Evolutionary conservation across 2,888 invertebrate species (phyloP).

Genomic region (Epistrophe grossulariae): DNA sequence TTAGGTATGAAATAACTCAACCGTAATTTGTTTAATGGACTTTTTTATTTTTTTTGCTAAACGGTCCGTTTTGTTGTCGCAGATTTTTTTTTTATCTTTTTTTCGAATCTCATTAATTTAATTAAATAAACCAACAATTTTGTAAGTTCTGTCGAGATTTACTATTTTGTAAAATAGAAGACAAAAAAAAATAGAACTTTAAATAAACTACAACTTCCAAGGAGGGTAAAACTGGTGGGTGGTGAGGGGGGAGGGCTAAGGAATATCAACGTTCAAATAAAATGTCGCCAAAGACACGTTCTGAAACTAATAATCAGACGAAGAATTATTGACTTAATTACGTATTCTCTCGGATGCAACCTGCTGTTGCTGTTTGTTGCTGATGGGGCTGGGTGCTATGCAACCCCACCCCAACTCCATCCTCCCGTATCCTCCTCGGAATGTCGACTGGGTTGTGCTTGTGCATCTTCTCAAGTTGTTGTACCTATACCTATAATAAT

Average conservation of each 20-base stretch:
- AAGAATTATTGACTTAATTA: slow-evolving; percentile 75
- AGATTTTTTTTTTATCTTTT: neutral
- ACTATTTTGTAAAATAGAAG: neutral
- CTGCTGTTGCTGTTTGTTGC: slow-evolving; percentile 67
- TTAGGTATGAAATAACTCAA: slow-evolving; percentile 22
- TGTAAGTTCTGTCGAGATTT: neutral
- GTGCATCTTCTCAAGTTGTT: slow-evolving; percentile 55
- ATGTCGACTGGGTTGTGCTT: slow-evolving; percentile 32
- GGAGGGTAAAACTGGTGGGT: neutral
- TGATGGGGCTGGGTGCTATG: no score
- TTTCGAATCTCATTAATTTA: slow-evolving; percentile 18
- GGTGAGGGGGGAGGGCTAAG: no score
- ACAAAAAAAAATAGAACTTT: neutral
- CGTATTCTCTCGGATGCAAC: slow-evolving; percentile 71
- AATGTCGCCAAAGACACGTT: slow-evolving; percentile 73
- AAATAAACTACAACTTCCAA: slow-evolving; percentile 17
- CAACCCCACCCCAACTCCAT: neutral
- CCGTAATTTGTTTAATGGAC: slow-evolving; percentile 42
- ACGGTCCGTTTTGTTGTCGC: neutral
- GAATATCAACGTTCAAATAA: slow-evolving; percentile 42
- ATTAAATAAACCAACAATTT: slow-evolving; percentile 3
- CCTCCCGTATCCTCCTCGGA: neutral
- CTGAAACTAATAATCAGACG: slow-evolving; percentile 73
- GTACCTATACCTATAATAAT: neutral
- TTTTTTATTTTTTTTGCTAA: slow-evolving; percentile 8